Conservation (phyloP, 2,797 vertebrate genomes). For the Etheostoma nigrum region DNA sequence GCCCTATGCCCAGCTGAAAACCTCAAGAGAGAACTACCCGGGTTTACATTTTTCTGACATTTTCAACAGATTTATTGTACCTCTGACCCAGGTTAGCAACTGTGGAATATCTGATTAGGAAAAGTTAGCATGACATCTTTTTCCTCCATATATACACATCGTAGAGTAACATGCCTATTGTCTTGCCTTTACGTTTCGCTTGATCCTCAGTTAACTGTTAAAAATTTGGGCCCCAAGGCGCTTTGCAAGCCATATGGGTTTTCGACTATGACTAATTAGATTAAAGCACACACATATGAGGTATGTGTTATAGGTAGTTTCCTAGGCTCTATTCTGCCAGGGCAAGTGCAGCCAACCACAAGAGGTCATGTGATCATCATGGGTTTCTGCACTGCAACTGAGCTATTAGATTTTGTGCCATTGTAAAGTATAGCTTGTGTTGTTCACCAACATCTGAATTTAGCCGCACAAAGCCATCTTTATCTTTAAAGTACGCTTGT, state of each 20-base stretch:
- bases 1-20: conserved; percentile 15
- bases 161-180: background rate
- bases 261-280: conserved; percentile 66
- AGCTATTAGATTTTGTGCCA: conserved; percentile 24
- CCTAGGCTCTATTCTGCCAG: conserved; percentile 30
- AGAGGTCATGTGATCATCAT: conserved; percentile 57
- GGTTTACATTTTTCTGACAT: conserved; percentile 9
- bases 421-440: conserved; percentile 19
- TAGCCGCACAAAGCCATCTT: conserved; percentile 12
- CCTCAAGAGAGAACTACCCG: background rate
- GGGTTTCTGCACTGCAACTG: conserved; percentile 27
- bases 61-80: background rate
- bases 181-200: conserved; percentile 23
- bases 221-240: conserved; percentile 20
- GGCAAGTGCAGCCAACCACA: conserved; percentile 43
- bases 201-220: conserved; percentile 55
- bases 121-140: background rate
- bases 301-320: conserved; percentile 33
- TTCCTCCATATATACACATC: background rate
- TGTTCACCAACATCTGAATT: conserved; percentile 35
- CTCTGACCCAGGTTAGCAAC: background rate
- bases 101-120: conserved; percentile 20
- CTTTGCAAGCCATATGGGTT: conserved; percentile 34
- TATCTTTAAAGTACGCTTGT: conserved; percentile 7
- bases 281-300: conserved; percentile 62